These are phyloP conservation scores for Parauchenoglanis punctatus DNA, from an alignment of 2,797 vertebrate genomes.

Conservation along the genomic window DNA sequence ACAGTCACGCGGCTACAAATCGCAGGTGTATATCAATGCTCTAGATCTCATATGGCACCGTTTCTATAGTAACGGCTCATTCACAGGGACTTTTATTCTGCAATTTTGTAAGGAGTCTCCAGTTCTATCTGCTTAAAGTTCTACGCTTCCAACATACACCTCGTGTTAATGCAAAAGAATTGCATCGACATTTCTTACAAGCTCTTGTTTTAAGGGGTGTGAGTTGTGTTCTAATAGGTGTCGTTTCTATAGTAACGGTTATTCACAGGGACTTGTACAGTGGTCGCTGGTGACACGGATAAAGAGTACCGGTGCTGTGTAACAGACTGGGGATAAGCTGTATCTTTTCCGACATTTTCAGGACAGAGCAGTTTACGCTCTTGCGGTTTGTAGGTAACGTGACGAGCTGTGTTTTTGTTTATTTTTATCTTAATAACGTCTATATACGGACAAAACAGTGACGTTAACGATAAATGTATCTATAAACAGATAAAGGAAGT, in stretches of 20 bases:
- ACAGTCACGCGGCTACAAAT: background rate
- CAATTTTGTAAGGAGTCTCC: too few relatives aligned
- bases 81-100: too few relatives aligned
- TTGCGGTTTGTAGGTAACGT: background rate
- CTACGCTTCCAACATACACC: too few relatives aligned
- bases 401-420: background rate
- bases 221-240: background rate
- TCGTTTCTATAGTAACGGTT: background rate
- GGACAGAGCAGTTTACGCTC: background rate
- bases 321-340: background rate
- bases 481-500: background rate
- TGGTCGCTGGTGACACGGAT: background rate
- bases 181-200: too few relatives aligned
- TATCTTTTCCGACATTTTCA: background rate
- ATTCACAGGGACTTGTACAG: background rate
- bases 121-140: too few relatives aligned
- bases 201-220: too few relatives aligned
- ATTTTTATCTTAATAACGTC: background rate
- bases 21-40: background rate
- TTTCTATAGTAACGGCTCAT: too few relatives aligned
- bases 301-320: background rate
- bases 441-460: background rate
- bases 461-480: background rate
- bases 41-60: too few relatives aligned
- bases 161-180: too few relatives aligned